Percentiles rank a stretch among this genome's conserved stretches.
Conservation (phyloP, 2,888 invertebrate genomes). For the Urechis unicinctus region DNA sequence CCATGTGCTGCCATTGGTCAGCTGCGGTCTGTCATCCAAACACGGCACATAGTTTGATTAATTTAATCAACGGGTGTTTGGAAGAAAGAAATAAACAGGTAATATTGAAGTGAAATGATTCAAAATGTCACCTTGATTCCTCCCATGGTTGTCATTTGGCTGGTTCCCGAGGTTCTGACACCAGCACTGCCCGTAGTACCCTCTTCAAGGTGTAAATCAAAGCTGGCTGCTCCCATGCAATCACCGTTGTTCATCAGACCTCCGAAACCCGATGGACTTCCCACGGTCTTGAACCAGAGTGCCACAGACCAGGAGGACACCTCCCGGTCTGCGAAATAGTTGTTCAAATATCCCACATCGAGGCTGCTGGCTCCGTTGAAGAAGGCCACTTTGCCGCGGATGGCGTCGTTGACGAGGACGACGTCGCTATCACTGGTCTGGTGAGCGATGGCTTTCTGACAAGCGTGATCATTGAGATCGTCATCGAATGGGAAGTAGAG, state of each 20-base stretch:
- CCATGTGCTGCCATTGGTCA: constrained; percentile 5
- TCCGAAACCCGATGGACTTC: background rate
- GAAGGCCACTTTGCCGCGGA: background rate
- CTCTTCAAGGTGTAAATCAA: background rate
- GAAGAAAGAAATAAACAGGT: no score
- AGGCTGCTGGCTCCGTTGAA: background rate
- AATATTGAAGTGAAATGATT: no score
- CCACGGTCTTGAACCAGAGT: constrained; percentile 6
- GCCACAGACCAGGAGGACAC: background rate
- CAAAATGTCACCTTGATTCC: no score
- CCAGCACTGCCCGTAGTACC: background rate
- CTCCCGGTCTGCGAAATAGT: background rate
- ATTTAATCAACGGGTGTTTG: no score
- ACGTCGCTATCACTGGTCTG: background rate
- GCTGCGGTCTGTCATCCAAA: no score
- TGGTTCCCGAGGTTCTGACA: background rate
- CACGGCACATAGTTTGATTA: no score
- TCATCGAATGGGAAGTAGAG: background rate
- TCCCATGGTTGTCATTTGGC: no score
- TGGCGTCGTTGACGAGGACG: background rate
- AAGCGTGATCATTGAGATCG: background rate
- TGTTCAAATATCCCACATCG: background rate
- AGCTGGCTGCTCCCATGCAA: background rate
- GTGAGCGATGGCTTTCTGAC: background rate
- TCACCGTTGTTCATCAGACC: constrained; percentile 1